A percentile compares a stretch with the other conserved stretches of the same genome.
Conservation (phyloP, 37 sponge, comb jelly and placozoan species). For the Hexactinellida sp. region DNA sequence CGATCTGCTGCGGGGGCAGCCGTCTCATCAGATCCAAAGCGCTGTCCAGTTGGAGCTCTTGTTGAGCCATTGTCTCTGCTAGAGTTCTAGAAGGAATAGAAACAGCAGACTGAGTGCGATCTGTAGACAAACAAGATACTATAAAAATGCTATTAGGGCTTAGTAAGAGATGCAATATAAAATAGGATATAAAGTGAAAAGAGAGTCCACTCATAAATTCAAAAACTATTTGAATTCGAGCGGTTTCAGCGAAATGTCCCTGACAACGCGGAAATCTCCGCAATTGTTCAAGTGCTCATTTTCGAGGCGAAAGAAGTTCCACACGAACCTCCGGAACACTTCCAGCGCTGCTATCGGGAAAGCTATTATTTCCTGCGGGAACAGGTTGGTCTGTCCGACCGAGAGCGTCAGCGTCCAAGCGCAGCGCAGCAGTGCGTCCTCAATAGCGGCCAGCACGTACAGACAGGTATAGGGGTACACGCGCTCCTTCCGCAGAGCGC, state of each 20-base stretch:
- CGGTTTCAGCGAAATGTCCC: constrained; percentile 60
- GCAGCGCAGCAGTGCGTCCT: constrained; percentile 64
- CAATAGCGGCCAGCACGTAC: constrained; percentile 59
- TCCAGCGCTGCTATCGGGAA: constrained; percentile 38
- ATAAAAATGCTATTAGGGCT: too few relatives aligned
- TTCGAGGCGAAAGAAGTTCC: constrained; percentile 97
- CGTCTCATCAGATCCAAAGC: constrained; percentile 92
- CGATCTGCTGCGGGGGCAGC: constrained; percentile 89
- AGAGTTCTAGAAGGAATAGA: too few relatives aligned
- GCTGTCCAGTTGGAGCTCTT: constrained; percentile 83
- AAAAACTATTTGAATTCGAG: constrained; percentile 13
- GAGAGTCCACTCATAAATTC: too few relatives aligned
- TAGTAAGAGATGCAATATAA: too few relatives aligned
- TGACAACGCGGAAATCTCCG: constrained; percentile 69
- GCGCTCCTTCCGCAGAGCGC: constrained; percentile 34
- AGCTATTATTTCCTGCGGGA: constrained; percentile 51
- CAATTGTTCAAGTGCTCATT: constrained; percentile 78
- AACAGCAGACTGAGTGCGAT: too few relatives aligned
- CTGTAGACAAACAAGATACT: too few relatives aligned
- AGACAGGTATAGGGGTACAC: constrained; percentile 36
- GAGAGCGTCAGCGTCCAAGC: constrained; percentile 82
- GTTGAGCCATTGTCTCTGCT: not conserved
- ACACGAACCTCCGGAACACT: constrained; percentile 64
- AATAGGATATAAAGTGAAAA: too few relatives aligned
- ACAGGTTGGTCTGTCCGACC: constrained; percentile 46